Conservation (phyloP, 2,797 vertebrate species). For the Lacerta bilineata region DNA sequence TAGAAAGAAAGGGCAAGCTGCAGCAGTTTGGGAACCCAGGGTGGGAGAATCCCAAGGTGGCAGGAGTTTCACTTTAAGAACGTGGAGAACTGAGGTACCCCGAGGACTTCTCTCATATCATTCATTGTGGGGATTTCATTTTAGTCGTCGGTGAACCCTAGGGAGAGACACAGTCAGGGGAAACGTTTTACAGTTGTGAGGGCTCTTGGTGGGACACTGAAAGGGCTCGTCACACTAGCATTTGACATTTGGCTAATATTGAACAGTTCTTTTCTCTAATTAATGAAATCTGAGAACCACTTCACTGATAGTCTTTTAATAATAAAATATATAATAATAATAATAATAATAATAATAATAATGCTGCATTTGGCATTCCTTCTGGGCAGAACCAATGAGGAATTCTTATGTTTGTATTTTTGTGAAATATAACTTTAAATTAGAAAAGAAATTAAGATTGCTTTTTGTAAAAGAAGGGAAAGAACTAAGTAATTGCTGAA, state of each 20-base stretch:
- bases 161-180: too few species aligned
- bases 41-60: too few species aligned
- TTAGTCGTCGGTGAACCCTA: too few species aligned
- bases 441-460: background rate
- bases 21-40: too few species aligned
- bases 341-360: background rate
- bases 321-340: background rate
- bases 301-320: background rate
- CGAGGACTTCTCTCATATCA: too few species aligned
- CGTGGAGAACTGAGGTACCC: too few species aligned
- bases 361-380: background rate
- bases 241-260: background rate
- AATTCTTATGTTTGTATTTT: background rate
- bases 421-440: background rate
- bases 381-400: background rate
- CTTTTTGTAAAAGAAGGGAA: background rate
- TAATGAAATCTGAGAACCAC: background rate
- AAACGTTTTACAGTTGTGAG: too few species aligned
- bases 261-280: background rate
- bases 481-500: background rate
- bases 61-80: too few species aligned
- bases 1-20: too few species aligned
- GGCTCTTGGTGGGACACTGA: too few species aligned
- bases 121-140: too few species aligned
- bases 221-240: too few species aligned